Evolutionary conservation across 2,797 vertebrate genomes (phyloP).

Genomic region (Falco rusticolus): DNA sequence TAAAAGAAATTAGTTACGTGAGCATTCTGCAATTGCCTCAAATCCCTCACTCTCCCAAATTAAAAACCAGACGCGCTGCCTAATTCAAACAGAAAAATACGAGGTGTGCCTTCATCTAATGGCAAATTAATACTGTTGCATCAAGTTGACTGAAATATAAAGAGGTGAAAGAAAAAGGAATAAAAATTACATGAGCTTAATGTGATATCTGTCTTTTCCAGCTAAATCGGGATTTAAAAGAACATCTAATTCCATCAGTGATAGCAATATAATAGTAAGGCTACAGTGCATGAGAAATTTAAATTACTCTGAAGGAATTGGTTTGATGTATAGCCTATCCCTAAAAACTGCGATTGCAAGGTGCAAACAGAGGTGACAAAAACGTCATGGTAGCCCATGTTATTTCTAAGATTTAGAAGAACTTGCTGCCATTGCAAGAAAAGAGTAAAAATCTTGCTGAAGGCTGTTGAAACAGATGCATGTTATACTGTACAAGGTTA

Average conservation of each 20-base stretch:
- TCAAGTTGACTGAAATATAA: constrained; percentile 35
- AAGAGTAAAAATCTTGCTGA: not conserved
- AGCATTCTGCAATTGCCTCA: constrained; percentile 14
- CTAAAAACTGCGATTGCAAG: not conserved
- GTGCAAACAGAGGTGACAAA: not conserved
- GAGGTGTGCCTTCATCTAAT: not conserved
- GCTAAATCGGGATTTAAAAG: not conserved
- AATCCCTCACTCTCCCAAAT: constrained; percentile 25
- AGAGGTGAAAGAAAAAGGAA: not conserved
- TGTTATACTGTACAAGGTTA: not conserved
- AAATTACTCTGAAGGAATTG: not conserved
- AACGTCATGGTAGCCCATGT: not conserved
- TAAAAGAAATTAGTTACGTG: constrained; percentile 46
- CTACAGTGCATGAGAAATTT: not conserved
- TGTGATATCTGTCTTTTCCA: not conserved
- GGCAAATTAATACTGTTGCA: constrained; percentile 16
- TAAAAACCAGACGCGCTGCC: not conserved
- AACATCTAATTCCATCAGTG: not conserved
- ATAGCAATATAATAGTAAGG: not conserved
- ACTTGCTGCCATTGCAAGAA: not conserved
- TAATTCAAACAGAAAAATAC: constrained; percentile 19
- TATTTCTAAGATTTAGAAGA: not conserved
- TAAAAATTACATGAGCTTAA: not conserved
- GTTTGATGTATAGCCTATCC: not conserved
- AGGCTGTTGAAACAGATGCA: not conserved